A percentile compares a stretch with the other conserved stretches of the same genome.
Evolutionary conservation across 2,797 vertebrate species (phyloP).

Genomic region (Epinephelus coioides): DNA sequence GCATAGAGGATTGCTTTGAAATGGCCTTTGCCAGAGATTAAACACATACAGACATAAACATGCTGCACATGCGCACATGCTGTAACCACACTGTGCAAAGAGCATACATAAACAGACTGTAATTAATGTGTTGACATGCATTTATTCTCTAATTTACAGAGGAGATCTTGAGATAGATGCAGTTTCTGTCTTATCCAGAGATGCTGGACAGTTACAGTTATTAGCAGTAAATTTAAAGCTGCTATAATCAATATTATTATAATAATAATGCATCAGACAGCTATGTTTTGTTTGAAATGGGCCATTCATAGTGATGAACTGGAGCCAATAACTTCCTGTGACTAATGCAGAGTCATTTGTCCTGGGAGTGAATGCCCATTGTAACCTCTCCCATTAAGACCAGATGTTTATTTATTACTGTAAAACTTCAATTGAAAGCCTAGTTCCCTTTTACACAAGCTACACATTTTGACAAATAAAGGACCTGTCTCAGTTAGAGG

Average conservation of each 20-base stretch:
- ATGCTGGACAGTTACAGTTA: neutral
- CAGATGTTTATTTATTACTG: no score
- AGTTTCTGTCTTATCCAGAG: neutral
- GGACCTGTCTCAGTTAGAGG: no score
- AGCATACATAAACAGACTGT: neutral
- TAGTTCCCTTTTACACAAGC: no score
- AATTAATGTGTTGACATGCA: neutral
- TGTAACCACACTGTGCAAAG: neutral
- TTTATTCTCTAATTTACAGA: neutral
- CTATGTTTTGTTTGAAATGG: neutral
- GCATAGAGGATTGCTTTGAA: neutral
- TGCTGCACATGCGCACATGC: neutral
- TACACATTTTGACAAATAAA: no score
- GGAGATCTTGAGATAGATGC: neutral
- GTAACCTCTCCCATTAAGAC: no score
- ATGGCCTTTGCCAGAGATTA: neutral
- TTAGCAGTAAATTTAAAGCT: constrained; percentile 8
- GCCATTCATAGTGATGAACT: neutral
- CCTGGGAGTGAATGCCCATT: no score
- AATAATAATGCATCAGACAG: neutral
- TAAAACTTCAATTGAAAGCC: no score
- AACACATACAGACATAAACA: neutral
- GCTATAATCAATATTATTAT: neutral
- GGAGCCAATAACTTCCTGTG: no score
- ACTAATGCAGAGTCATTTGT: no score